Conservation (phyloP, 2,113 vertebrate genomes). For the Trogon surrucura region DNA sequence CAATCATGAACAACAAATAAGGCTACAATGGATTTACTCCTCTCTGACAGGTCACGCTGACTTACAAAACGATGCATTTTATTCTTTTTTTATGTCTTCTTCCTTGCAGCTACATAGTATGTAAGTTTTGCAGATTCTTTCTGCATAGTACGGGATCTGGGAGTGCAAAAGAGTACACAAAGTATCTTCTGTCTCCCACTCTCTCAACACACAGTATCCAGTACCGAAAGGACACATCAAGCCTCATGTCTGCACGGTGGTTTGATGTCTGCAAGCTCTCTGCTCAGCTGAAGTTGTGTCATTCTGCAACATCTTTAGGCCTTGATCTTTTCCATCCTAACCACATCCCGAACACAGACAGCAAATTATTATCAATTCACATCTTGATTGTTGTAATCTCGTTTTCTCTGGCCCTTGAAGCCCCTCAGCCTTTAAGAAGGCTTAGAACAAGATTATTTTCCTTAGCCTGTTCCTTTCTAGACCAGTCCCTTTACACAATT, state of each 20-base stretch:
- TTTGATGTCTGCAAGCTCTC: background rate
- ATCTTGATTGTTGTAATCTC: background rate
- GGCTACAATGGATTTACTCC: background rate
- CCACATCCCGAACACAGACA: background rate
- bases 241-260: accelerated
- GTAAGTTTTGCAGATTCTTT: background rate
- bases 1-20: background rate
- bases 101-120: background rate
- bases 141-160: background rate
- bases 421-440: background rate
- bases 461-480: background rate
- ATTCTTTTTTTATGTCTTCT: background rate
- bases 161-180: background rate
- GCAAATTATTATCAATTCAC: background rate
- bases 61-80: background rate
- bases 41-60: background rate
- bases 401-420: background rate
- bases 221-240: background rate
- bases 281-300: background rate
- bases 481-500: background rate
- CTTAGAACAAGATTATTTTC: background rate
- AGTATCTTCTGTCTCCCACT: background rate
- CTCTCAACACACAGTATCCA: background rate
- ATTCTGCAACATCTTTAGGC: background rate
- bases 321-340: background rate